Evolutionary conservation across 2,888 invertebrate genomes (phyloP).

Genomic region (Mesorhabditis sp.): DNA sequence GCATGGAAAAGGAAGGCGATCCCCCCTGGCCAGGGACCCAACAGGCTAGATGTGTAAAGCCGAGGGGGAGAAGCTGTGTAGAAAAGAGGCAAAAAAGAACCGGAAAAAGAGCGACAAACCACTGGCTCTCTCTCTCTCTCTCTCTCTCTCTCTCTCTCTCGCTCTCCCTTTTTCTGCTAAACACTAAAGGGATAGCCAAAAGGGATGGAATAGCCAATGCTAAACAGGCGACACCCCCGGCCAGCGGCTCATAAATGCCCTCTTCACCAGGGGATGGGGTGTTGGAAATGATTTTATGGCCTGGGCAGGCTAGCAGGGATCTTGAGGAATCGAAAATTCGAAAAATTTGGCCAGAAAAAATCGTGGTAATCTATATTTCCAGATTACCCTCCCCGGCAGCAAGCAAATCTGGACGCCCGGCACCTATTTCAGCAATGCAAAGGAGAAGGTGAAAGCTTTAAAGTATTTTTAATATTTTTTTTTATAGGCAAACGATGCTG

Average conservation of each 20-base stretch:
- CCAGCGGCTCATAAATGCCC: too few species aligned
- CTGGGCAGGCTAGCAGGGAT: not conserved
- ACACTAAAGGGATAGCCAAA: not conserved
- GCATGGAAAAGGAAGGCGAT: too few species aligned
- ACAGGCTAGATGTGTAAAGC: too few species aligned
- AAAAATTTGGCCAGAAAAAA: too few species aligned
- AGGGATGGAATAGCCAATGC: not conserved
- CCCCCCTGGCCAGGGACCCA: too few species aligned
- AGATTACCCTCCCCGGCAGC: slow-evolving; percentile 39
- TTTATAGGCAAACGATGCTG: slow-evolving; percentile 1
- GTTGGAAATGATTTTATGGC: not conserved
- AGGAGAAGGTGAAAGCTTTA: slow-evolving; percentile 18
- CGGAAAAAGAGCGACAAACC: too few species aligned
- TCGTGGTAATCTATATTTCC: not conserved
- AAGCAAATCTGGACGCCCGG: slow-evolving; percentile 52
- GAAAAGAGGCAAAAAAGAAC: too few species aligned
- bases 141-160: too few species aligned
- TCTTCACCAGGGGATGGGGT: not conserved
- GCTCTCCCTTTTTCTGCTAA: not conserved
- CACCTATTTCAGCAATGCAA: slow-evolving; percentile 47
- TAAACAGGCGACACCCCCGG: too few species aligned
- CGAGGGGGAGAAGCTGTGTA: too few species aligned
- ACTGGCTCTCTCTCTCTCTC: too few species aligned
- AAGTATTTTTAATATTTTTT: too few species aligned
- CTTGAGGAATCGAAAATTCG: not conserved